These are phyloP conservation scores for Dryobota labecula DNA, from an alignment of 2,888 invertebrate genomes.

Conservation along the genomic window DNA sequence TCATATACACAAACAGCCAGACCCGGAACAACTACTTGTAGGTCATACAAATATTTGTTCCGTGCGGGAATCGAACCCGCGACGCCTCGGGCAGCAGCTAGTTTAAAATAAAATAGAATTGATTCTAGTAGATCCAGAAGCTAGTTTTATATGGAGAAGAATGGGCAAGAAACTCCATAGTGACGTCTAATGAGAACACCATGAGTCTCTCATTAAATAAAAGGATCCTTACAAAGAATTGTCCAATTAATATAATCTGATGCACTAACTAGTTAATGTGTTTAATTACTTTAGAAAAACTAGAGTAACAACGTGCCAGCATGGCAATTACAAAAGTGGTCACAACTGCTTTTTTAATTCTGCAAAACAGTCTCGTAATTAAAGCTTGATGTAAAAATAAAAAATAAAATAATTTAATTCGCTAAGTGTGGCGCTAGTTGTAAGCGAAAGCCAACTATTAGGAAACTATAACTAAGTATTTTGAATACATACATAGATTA, in stretches of 20 bases:
- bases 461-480: not conserved
- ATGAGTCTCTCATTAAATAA: not conserved
- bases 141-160: too few species aligned
- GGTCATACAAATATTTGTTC: too few species aligned
- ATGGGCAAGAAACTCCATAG: too few species aligned
- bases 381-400: conserved; percentile 58
- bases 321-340: conserved; percentile 20
- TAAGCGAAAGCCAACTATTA: not conserved
- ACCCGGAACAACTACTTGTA: too few species aligned
- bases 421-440: conserved; percentile 30
- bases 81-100: too few species aligned
- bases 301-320: not conserved
- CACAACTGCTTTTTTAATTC: conserved; percentile 61
- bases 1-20: too few species aligned
- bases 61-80: too few species aligned
- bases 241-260: not conserved
- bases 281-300: conserved; percentile 6
- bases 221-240: not conserved
- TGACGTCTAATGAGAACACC: too few species aligned
- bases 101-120: too few species aligned
- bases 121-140: too few species aligned
- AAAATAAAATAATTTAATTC: conserved; percentile 72
- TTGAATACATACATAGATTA: too few species aligned
- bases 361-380: conserved; percentile 67
- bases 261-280: not conserved